Percentiles rank a stretch among this genome's conserved stretches.
These are phyloP conservation scores for Myotis daubentonii DNA, from an alignment of 2,797 vertebrate genomes.

Conservation along the genomic window DNA sequence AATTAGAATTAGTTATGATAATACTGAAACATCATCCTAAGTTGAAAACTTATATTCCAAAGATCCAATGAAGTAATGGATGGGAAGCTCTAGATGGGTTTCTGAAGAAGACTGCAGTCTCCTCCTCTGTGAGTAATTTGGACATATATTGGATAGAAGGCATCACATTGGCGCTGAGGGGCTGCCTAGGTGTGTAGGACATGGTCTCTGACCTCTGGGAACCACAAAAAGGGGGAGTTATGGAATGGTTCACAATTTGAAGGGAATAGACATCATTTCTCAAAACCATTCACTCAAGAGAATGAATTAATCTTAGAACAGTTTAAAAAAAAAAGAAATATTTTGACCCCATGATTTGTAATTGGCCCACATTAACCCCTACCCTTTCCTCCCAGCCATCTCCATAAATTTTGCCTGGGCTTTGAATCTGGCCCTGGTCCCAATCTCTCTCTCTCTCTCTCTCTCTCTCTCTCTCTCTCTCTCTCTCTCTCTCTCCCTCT, in stretches of 20 bases:
- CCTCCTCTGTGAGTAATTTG: not conserved
- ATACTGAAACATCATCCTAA: too few relatives aligned
- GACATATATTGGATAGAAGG: not conserved
- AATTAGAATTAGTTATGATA: not conserved
- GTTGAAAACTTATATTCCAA: not conserved
- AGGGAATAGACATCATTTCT: not conserved
- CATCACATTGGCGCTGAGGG: too few relatives aligned
- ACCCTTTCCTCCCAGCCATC: not conserved
- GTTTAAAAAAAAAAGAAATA: not conserved
- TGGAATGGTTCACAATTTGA: not conserved
- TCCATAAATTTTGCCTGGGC: not conserved
- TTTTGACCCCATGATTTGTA: not conserved
- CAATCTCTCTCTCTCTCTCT: not conserved
- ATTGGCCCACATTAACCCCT: not conserved
- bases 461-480: not conserved
- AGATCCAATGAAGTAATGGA: not conserved
- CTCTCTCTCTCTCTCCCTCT: too few relatives aligned
- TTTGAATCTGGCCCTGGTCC: not conserved
- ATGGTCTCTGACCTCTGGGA: not conserved
- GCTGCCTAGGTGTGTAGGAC: accelerated
- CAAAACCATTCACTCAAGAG: not conserved
- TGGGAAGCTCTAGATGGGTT: not conserved
- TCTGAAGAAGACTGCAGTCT: not conserved
- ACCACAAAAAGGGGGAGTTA: not conserved
- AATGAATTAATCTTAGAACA: not conserved